phyloP scores from a whole-genome alignment of 2,888 invertebrate genomes.

The Auanema sp. region DNA sequence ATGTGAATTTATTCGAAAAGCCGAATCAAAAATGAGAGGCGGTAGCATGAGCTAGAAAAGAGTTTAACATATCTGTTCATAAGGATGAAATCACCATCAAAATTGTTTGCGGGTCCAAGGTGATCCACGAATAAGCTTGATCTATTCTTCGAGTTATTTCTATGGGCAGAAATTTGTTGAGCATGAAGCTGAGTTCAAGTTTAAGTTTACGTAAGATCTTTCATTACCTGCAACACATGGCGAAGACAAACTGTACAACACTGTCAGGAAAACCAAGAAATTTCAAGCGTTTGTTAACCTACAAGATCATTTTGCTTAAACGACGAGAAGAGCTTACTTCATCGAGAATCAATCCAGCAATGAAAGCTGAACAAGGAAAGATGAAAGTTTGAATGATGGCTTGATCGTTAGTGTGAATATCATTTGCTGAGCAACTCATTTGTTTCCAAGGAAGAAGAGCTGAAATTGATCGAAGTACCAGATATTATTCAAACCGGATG shows the following conservation, averaged over 20 bases:
- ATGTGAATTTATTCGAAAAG: constrained; percentile 66
- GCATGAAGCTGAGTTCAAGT: constrained; percentile 12
- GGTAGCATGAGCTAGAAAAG: constrained; percentile 61
- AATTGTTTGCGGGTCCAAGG: constrained; percentile 10
- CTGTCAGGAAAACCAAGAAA: constrained; percentile 26
- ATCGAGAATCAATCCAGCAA: constrained; percentile 15
- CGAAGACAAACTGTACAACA: constrained; percentile 24
- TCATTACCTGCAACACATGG: constrained; percentile 12
- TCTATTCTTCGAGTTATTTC: constrained; percentile 5
- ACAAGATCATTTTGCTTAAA: constrained; percentile 1
- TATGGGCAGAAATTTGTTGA: constrained; percentile 10
- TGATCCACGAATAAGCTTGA: constrained; percentile 13
- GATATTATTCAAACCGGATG: too few relatives aligned
- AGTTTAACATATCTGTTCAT: neutral
- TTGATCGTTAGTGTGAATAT: too few relatives aligned
- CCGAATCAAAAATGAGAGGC: constrained; percentile 67
- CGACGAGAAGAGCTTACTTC: too few relatives aligned
- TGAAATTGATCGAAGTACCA: too few relatives aligned
- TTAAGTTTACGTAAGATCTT: neutral
- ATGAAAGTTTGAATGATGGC: neutral
- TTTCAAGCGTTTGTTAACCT: constrained; percentile 21
- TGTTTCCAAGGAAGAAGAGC: too few relatives aligned
- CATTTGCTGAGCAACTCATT: too few relatives aligned
- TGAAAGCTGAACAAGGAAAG: constrained; percentile 20
- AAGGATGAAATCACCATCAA: neutral